phyloP scores from a whole-genome alignment of 1,140 invertebrate species.

The Brachionus koreanus region DNA sequence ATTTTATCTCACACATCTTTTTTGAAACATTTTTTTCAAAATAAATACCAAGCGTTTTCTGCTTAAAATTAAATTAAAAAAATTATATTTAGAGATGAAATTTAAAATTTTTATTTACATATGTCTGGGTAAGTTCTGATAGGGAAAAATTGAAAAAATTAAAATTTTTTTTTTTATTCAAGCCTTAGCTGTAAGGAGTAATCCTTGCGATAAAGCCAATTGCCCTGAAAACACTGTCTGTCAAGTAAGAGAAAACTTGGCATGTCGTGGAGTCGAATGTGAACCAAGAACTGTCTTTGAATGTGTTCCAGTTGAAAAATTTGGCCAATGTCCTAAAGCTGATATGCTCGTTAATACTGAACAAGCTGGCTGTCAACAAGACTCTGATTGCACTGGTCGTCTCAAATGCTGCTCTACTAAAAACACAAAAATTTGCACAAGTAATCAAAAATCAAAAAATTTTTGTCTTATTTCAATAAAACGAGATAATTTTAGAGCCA shows the following conservation, averaged over 20 bases:
- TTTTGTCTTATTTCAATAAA: neutral
- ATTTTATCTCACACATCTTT: neutral
- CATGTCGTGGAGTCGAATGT: neutral
- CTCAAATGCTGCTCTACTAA: neutral
- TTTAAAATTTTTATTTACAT: neutral
- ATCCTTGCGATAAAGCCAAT: neutral
- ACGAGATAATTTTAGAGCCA: neutral
- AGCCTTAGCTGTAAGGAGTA: neutral
- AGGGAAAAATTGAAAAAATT: neutral
- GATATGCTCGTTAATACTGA: neutral
- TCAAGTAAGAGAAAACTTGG: neutral
- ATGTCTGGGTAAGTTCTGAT: neutral
- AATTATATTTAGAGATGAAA: neutral
- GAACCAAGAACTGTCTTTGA: neutral
- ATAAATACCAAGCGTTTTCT: slow-evolving; percentile 19
- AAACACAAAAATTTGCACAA: neutral
- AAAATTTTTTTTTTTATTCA: neutral
- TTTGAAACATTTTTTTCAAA: neutral
- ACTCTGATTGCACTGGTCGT: neutral
- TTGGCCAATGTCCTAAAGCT: neutral
- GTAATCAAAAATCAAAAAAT: neutral
- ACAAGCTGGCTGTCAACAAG: neutral
- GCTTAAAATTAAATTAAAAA: neutral
- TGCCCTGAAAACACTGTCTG: neutral
- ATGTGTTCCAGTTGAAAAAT: slow-evolving; percentile 3